Evolutionary conservation across 2,113 vertebrate genomes (phyloP).

Genomic region (Callipepla squamata): DNA sequence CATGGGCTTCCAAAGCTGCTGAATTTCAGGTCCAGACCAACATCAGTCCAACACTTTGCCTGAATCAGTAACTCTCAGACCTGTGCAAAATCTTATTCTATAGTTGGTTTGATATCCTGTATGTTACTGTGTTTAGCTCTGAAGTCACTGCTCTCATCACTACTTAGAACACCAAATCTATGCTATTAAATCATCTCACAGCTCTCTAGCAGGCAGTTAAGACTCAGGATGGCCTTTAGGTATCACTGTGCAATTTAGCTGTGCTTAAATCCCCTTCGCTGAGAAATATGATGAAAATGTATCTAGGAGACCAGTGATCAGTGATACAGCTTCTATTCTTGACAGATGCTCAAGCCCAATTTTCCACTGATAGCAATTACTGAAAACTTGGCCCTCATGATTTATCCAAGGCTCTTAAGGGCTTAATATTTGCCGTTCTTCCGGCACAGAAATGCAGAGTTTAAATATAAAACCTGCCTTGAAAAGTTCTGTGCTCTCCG

Average conservation of each 20-base stretch:
- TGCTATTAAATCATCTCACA: constrained; percentile 36
- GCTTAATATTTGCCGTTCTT: neutral
- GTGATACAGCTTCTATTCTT: constrained; percentile 6
- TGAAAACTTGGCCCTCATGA: neutral
- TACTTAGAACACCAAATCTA: constrained; percentile 8
- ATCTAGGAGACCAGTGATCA: constrained; percentile 25
- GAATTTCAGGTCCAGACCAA: neutral
- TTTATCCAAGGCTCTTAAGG: constrained; percentile 17
- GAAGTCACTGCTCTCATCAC: neutral
- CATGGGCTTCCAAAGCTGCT: neutral
- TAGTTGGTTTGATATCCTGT: neutral
- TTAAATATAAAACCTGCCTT: constrained; percentile 47
- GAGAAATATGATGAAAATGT: constrained; percentile 39
- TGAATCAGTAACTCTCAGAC: neutral
- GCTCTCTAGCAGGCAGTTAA: neutral
- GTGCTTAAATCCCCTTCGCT: constrained; percentile 26
- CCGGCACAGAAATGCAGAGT: neutral
- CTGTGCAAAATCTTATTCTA: neutral
- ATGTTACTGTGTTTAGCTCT: constrained; percentile 9
- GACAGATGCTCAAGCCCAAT: neutral
- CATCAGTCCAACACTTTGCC: neutral
- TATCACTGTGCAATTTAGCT: constrained; percentile 14
- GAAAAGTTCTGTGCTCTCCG: constrained; percentile 37
- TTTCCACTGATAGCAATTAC: constrained; percentile 6
- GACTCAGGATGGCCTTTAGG: neutral